These are phyloP conservation scores for Musca domestica DNA, from an alignment of 1,140 invertebrate genomes.

Conservation along the genomic window DNA sequence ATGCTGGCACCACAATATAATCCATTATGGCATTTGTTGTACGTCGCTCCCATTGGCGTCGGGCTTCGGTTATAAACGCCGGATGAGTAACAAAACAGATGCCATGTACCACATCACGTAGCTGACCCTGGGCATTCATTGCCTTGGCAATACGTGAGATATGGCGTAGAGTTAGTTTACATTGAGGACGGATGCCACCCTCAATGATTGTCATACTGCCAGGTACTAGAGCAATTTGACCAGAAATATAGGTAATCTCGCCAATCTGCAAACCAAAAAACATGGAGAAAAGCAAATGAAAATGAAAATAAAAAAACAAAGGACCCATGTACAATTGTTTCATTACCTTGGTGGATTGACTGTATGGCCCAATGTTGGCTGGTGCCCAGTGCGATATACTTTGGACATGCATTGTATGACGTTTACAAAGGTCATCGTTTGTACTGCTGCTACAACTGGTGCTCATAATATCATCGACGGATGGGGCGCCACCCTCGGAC, in stretches of 20 bases:
- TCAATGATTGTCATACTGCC: slow-evolving; percentile 72
- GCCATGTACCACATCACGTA: slow-evolving; percentile 78
- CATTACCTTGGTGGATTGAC: slow-evolving; percentile 76
- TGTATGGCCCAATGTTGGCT: slow-evolving; percentile 93
- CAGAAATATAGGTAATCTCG: slow-evolving; percentile 81
- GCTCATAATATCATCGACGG: not conserved
- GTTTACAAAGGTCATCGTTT: slow-evolving; percentile 28
- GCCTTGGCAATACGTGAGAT: slow-evolving; percentile 76
- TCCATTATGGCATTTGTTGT: slow-evolving; percentile 86
- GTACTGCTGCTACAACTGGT: slow-evolving; percentile 30
- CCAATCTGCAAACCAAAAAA: slow-evolving; percentile 55
- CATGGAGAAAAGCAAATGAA: not conserved
- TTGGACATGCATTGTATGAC: slow-evolving; percentile 84
- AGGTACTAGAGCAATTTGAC: slow-evolving; percentile 87
- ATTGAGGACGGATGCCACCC: slow-evolving; percentile 74
- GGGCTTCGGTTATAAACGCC: slow-evolving; percentile 68
- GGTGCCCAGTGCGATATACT: slow-evolving; percentile 95
- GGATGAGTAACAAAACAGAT: slow-evolving; percentile 77
- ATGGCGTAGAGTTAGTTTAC: slow-evolving; percentile 78
- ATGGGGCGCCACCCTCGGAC: slow-evolving; percentile 4
- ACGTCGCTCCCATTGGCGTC: slow-evolving; percentile 75
- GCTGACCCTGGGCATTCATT: slow-evolving; percentile 69
- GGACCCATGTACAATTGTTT: not conserved
- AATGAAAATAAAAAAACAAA: not conserved
- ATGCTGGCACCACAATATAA: slow-evolving; percentile 76